Evolutionary conservation across 2,888 invertebrate genomes (phyloP).

Genomic region (Melieria crassipennis): DNA sequence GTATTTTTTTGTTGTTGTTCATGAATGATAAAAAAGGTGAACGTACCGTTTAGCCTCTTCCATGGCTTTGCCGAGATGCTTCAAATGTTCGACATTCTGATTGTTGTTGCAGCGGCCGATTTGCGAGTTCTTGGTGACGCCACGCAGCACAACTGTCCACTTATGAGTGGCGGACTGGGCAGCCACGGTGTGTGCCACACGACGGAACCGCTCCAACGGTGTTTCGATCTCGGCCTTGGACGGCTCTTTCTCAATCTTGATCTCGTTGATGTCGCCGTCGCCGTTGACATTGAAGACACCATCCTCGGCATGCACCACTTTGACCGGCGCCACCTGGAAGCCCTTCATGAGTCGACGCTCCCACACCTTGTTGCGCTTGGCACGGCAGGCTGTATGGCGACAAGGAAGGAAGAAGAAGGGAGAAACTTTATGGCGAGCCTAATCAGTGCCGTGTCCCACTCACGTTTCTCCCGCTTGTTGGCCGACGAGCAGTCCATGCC

Average conservation of each 20-base stretch:
- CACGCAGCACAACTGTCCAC: constrained; percentile 78
- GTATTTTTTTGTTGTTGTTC: no score
- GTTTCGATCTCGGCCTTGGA: constrained; percentile 58
- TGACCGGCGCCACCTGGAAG: constrained; percentile 83
- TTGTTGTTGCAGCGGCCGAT: constrained; percentile 80
- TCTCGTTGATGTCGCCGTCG: constrained; percentile 57
- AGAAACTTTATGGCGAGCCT: neutral
- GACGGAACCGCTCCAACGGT: constrained; percentile 75
- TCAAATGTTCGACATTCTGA: constrained; percentile 78
- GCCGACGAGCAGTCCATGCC: constrained; percentile 85
- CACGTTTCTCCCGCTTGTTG: constrained; percentile 79
- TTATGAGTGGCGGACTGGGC: constrained; percentile 76
- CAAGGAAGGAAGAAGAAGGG: constrained; percentile 1
- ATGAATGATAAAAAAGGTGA: no score
- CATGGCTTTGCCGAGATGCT: constrained; percentile 81
- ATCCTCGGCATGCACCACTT: constrained; percentile 69
- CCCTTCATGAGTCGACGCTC: constrained; percentile 89
- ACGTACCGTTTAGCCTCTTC: constrained; percentile 74
- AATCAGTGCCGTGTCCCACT: constrained; percentile 47
- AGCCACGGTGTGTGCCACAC: constrained; percentile 79
- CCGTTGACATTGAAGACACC: constrained; percentile 64
- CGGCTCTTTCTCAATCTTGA: constrained; percentile 56
- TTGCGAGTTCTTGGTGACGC: constrained; percentile 74
- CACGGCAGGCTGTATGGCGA: constrained; percentile 71
- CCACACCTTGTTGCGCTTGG: constrained; percentile 84